Percentiles rank a stretch among this genome's conserved stretches.
phyloP scores from a whole-genome alignment of 2,113 vertebrate species.

The Heterocephalus glaber region DNA sequence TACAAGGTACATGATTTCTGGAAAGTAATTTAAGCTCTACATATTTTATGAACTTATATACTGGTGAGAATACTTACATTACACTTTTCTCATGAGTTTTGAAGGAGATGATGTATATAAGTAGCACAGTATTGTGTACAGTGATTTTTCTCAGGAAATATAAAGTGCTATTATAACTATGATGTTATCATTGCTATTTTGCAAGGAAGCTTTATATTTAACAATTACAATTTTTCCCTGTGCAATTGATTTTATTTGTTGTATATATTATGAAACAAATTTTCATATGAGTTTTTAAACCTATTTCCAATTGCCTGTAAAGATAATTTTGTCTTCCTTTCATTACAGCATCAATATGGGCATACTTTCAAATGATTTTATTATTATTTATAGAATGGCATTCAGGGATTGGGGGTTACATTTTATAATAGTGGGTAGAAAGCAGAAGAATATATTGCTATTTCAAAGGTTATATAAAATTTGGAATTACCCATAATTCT shows the following conservation, averaged over 20 bases:
- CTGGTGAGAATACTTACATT: not conserved
- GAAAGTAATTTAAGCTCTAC: constrained; percentile 11
- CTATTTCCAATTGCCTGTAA: constrained; percentile 22
- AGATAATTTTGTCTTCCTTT: constrained; percentile 7
- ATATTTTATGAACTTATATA: not conserved
- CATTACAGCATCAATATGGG: not conserved
- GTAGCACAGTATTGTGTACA: not conserved
- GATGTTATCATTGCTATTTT: not conserved
- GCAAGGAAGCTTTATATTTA: not conserved
- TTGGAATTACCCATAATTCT: not conserved
- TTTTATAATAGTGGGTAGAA: constrained; percentile 20
- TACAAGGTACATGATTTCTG: not conserved
- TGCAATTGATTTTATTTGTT: constrained; percentile 8
- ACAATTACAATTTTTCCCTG: constrained; percentile 15
- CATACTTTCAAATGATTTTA: not conserved
- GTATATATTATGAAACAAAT: not conserved
- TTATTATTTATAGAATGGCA: not conserved
- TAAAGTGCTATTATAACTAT: constrained; percentile 20
- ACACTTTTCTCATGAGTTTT: not conserved
- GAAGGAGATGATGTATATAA: not conserved
- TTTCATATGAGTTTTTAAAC: constrained; percentile 5
- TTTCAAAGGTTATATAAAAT: not conserved
- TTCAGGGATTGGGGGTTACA: not conserved
- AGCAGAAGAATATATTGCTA: not conserved
- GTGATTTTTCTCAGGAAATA: not conserved